Conservation (phyloP, 2,113 vertebrate species). For the Sinocyclocheilus grahami region DNA sequence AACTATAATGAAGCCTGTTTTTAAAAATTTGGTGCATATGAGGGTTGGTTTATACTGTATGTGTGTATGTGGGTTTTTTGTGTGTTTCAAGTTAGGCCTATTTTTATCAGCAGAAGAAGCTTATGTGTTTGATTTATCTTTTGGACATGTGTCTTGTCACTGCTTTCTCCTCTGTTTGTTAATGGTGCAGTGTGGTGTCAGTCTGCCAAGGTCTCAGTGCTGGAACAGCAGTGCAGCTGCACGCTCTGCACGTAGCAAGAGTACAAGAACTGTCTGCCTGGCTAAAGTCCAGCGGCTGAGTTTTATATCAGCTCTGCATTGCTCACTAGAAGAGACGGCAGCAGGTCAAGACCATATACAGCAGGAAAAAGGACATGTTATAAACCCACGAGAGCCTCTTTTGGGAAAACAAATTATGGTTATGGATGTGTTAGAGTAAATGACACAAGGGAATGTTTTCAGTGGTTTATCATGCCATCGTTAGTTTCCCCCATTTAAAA, state of each 20-base stretch:
- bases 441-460: neutral
- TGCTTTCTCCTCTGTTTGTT: constrained; percentile 5
- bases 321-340: neutral
- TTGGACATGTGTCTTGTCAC: neutral
- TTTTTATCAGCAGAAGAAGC: neutral
- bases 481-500: neutral
- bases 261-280: constrained; percentile 58
- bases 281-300: constrained; percentile 50
- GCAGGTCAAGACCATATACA: neutral
- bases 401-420: neutral
- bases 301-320: constrained; percentile 44
- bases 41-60: neutral
- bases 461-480: neutral
- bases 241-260: constrained; percentile 60
- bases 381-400: neutral
- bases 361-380: neutral
- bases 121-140: neutral
- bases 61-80: neutral
- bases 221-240: constrained; percentile 34
- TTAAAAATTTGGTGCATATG: neutral
- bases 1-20: neutral
- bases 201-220: neutral
- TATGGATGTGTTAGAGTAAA: neutral
- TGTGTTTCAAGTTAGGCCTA: neutral
- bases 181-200: constrained; percentile 11